A percentile compares a stretch with the other conserved stretches of the same genome.
These are phyloP conservation scores for Philopedon plagiatum DNA, from an alignment of 2,888 invertebrate species.

Conservation along the genomic window DNA sequence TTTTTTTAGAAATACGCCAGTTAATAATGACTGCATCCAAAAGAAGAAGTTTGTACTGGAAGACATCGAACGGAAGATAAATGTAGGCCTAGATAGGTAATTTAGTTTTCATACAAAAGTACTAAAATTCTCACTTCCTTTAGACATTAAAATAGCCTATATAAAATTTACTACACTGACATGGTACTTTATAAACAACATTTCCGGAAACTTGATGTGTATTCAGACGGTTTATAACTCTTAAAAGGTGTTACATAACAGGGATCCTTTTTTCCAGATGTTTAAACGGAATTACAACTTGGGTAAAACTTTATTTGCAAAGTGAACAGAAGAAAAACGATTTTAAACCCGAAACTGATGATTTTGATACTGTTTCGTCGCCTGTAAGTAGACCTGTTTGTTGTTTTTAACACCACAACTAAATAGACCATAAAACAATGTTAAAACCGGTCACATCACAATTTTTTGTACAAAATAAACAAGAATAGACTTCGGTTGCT, in stretches of 20 bases:
- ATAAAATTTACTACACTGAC: too few species aligned
- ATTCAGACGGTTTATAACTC: too few species aligned
- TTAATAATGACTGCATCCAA: conserved; percentile 89
- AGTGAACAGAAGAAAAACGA: conserved; percentile 96
- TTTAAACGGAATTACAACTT: conserved; percentile 89
- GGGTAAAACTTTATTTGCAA: conserved; percentile 91
- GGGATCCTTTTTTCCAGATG: conserved; percentile 70
- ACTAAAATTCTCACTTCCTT: neutral
- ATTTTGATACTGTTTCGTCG: conserved; percentile 86
- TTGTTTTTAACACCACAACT: neutral
- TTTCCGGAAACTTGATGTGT: too few species aligned
- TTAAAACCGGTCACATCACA: too few species aligned
- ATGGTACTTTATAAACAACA: too few species aligned
- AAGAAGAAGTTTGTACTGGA: conserved; percentile 89
- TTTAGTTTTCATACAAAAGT: neutral
- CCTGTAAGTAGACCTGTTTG: conserved; percentile 72
- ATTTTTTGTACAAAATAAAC: too few species aligned
- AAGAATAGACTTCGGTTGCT: too few species aligned
- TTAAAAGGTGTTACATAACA: too few species aligned
- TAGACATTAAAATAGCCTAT: too few species aligned
- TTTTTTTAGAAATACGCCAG: conserved; percentile 81
- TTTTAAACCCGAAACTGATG: conserved; percentile 90
- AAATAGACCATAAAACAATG: too few species aligned
- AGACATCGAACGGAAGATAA: conserved; percentile 92
- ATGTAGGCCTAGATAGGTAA: conserved; percentile 83